Evolutionary conservation across 2,888 invertebrate species (phyloP), one percentile per base, ranked within the genome.

Genomic region (Eilema sororculum): DNA sequence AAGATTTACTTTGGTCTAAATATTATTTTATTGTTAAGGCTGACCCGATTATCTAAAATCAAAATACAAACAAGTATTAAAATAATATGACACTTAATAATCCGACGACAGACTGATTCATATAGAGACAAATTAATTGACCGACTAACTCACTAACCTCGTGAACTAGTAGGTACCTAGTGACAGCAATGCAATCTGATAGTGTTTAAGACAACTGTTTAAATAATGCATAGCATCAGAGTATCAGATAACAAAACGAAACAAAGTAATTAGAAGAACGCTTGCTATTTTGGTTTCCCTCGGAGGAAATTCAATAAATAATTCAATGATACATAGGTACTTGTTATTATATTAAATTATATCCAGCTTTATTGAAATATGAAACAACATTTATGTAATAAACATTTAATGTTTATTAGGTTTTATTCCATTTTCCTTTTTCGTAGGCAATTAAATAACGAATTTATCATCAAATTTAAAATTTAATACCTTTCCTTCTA

Each of bases 171-270:
- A 52, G n/a, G n/a, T n/a, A n/a, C 20, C 46, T 46, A 46, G 16
- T 16, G 16, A 46, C 46, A 46, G 5, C 20, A 9, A 52, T 52
- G 52, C 52, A 52, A 52, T 52, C n/a, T 52, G 52, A 52, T 52
- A 52, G 52, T 52, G 52, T 52, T 52, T 52, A 9, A 52, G 52
- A n/a, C 52, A 52, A 16, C 6, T 52, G n/a, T 52, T n/a, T 52
- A 52, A 52, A 52, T 52, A n/a, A n/a, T 52, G n/a, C 52, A 52
- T 52, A 52, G 9, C 52, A 52, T 52, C n/a, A 52, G 52, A 46
- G 20, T 52, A 52, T n/a, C 52, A 52, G 6, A 52, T n/a, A n/a
- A n/a, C 52, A 52, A 52, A 52, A 52, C n/a, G n/a, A 52, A 52
- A 52, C 52, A 52, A n/a, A 52, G n/a, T n/a, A 52, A 52, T 52